Base-by-base conservation (phyloP, 2,113 vertebrate genomes). In the Platysternon megacephalum region DNA sequence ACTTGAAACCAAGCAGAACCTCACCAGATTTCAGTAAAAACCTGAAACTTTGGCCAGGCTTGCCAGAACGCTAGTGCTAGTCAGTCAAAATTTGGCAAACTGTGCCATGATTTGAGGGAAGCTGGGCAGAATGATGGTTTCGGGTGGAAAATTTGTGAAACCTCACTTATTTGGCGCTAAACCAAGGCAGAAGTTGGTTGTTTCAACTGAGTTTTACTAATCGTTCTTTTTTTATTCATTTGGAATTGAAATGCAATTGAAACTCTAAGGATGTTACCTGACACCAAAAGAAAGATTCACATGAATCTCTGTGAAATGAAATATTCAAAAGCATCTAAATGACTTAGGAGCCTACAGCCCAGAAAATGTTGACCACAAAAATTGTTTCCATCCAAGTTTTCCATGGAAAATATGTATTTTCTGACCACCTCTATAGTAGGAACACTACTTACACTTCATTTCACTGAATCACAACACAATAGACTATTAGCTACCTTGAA, bases 101-200 rank as follows among this genome's bases (percentile, higher is more conserved):
- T 17, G 82, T 46, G 0, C 2, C 91, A 49, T 83, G 32, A 51
- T 22, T 87, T 0, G 0, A 87, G 39, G 10, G 78, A 55, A 3
- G 8, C 78, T 80, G 76, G 78, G 19, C 5, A 49, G 5, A 95
- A 85, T 88, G 87, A 42, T 6, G 74, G 11, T 48, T 32, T 68
- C 0, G 0, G n/a, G 1, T 32, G 5, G 72, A 68, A 94, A 55
- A 1, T 44, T 5, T 68, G 21, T 5, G 2, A 2, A 0, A 72
- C 85, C 51, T 87, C 88, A 90, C n/a, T 4, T 84, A 21, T 78
- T 12, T 91, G 3, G 24, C 46, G 3, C 58, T 48, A 90, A 97
- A 93, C 35, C 2, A 48, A 24, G 82, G 24, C 6, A 84, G 28
- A 87, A 93, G 32, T 7, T 55, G 2, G 58, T 52, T 24, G 2